These are phyloP conservation scores for Chrysaora quinquecirrha DNA, from an alignment of 30 jellyfish, hydroid and myxozoan genomes.

Conservation along the genomic window DNA sequence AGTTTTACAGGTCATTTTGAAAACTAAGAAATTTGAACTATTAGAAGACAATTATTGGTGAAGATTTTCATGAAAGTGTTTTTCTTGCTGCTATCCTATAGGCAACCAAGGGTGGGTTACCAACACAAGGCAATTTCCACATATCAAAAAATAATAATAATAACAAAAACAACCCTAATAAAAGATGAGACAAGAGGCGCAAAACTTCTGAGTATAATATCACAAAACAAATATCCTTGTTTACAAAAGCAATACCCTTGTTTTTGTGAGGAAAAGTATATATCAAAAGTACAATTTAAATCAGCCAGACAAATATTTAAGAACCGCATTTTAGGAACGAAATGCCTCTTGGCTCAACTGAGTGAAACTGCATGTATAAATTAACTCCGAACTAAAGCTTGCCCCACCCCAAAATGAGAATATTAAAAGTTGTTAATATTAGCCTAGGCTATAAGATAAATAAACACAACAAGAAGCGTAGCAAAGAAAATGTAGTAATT, in stretches of 20 bases:
- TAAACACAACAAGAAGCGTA: conserved; percentile 1
- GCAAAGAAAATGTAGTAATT: background rate
- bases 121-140: background rate
- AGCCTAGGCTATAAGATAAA: background rate
- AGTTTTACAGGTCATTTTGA: background rate
- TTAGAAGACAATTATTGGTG: background rate
- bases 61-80: background rate
- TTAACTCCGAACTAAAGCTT: background rate
- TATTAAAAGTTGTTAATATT: background rate
- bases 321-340: background rate
- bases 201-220: background rate
- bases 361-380: background rate
- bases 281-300: background rate
- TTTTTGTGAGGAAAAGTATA: background rate
- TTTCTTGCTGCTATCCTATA: background rate
- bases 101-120: conserved; percentile 1
- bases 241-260: background rate
- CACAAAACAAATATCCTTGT: too few relatives aligned
- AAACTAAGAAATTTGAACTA: background rate
- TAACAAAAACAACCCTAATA: background rate
- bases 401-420: conserved; percentile 1
- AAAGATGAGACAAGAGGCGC: background rate
- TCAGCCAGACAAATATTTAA: background rate
- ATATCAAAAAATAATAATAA: background rate
- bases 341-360: background rate